A percentile compares a stretch with the other conserved stretches of the same genome.
These are phyloP conservation scores for Enteromius radiatus DNA, from an alignment of 2,797 vertebrate species.

Conservation along the genomic window DNA sequence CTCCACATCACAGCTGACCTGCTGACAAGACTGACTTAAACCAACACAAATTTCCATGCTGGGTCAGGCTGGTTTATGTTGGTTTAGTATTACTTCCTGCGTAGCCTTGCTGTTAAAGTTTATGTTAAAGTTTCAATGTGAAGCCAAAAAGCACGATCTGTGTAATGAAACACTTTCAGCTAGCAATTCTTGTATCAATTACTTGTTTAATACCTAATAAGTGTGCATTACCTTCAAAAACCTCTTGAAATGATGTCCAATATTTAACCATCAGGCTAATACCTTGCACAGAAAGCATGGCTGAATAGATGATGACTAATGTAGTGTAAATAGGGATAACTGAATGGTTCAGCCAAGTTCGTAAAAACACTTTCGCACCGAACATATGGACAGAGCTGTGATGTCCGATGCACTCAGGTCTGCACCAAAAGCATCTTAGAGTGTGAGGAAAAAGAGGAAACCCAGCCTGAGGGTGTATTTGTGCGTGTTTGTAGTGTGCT, in stretches of 20 bases:
- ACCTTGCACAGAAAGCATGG: neutral
- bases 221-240: neutral
- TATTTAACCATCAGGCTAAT: neutral
- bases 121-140: neutral
- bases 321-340: neutral
- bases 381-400: neutral
- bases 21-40: neutral
- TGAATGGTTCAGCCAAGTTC: neutral
- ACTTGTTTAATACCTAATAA: neutral
- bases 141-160: neutral
- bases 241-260: neutral
- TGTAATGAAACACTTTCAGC: neutral
- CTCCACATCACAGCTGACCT: neutral
- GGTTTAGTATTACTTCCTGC: neutral
- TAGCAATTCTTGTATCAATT: neutral
- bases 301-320: neutral
- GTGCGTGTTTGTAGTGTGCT: constrained; percentile 46
- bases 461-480: constrained; percentile 43
- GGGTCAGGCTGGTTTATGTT: neutral
- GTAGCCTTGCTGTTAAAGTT: neutral
- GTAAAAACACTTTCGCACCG: neutral
- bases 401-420: neutral
- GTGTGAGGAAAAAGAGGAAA: constrained; percentile 5
- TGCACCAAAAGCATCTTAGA: constrained; percentile 7
- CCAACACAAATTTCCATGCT: neutral